Conservation (phyloP, 2,888 invertebrate species). For the Cantharis lateralis region DNA sequence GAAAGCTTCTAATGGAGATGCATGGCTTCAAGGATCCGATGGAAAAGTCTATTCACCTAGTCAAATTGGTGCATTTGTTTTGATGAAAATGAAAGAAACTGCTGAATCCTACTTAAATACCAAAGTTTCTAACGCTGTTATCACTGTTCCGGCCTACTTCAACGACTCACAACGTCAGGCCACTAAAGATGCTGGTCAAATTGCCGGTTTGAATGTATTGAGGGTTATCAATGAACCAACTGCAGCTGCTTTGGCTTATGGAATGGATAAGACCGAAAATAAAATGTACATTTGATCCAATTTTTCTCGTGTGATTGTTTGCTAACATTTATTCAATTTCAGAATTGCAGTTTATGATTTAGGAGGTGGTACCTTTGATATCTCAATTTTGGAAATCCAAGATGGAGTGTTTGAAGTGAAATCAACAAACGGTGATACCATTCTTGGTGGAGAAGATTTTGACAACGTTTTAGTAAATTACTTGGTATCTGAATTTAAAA, state of each 20-base stretch:
- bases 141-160: conserved; percentile 99
- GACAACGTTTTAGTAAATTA: conserved; percentile 93
- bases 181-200: conserved; percentile 98
- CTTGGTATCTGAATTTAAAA: conserved; percentile 90
- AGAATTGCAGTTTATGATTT: conserved; percentile 99
- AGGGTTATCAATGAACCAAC: conserved; percentile 99
- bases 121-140: conserved; percentile 92
- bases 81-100: conserved; percentile 98
- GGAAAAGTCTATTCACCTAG: conserved; percentile 98
- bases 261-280: conserved; percentile 95
- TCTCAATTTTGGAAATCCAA: conserved; percentile 97
- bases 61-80: conserved; percentile 95
- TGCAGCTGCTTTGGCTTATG: conserved; percentile 97
- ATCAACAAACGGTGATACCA: conserved; percentile 98
- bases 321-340: conserved; percentile 35
- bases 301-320: neutral
- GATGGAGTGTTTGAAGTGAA: conserved; percentile 99
- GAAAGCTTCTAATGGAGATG: conserved; percentile 95
- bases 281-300: conserved; percentile 70
- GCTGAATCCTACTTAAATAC: conserved; percentile 93
- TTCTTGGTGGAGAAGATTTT: conserved; percentile 98
- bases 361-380: conserved; percentile 99
- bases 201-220: conserved; percentile 93
- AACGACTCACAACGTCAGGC: conserved; percentile 99
- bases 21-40: conserved; percentile 95